Percentiles rank a stretch among this genome's conserved stretches.
These are phyloP conservation scores for Laticauda laticaudata DNA, from an alignment of 2,113 vertebrate genomes.

Conservation along the genomic window DNA sequence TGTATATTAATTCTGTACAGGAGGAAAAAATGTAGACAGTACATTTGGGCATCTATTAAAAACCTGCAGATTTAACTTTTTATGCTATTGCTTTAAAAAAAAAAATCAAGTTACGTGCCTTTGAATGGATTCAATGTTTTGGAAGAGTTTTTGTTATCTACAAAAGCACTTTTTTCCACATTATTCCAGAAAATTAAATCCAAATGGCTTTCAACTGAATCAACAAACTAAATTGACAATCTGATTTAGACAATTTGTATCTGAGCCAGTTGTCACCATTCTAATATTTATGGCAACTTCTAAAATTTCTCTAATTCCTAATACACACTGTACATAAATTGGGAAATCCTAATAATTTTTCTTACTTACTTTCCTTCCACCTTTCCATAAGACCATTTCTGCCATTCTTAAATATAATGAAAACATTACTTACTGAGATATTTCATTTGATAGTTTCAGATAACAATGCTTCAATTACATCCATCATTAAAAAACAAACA, in stretches of 20 bases:
- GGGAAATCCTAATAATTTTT: background rate
- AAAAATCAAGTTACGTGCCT: background rate
- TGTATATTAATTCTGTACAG: background rate
- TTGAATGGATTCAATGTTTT: background rate
- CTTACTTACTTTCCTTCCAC: background rate
- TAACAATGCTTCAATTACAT: constrained; percentile 28
- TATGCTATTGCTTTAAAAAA: background rate
- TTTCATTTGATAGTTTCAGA: background rate
- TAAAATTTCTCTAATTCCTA: background rate
- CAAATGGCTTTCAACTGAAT: background rate
- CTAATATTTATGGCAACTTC: background rate
- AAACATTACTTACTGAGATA: background rate
- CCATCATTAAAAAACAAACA: constrained; percentile 28
- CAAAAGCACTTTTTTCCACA: background rate
- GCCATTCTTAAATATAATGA: constrained; percentile 3
- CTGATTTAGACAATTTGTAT: background rate
- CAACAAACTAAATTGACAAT: background rate
- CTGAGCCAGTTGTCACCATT: background rate
- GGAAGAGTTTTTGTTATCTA: background rate
- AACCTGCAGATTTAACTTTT: background rate
- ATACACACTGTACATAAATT: background rate
- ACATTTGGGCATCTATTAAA: background rate
- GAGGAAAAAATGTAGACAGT: background rate
- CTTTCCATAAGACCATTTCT: constrained; percentile 35
- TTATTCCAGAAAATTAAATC: background rate